Percentiles rank a stretch among this genome's conserved stretches.
Conservation (phyloP, 2,888 invertebrate genomes). For the Drosophila longiperda region DNA sequence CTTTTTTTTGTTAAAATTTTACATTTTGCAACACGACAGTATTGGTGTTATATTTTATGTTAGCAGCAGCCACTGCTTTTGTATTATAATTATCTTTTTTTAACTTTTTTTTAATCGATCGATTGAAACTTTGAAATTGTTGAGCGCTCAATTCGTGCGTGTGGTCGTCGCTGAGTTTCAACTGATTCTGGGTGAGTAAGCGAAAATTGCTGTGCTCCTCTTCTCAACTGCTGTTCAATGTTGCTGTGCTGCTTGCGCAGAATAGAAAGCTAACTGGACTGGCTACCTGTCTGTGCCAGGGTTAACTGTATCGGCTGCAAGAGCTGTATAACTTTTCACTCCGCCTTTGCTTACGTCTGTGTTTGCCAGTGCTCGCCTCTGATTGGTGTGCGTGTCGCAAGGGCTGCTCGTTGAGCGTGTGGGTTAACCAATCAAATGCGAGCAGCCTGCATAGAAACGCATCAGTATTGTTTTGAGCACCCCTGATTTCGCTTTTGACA, state of each 20-base stretch:
- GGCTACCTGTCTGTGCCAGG: neutral
- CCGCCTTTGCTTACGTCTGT: slow-evolving; percentile 17
- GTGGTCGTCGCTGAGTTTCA: slow-evolving; percentile 53
- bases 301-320: slow-evolving; percentile 6
- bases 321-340: neutral
- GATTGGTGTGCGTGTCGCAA: slow-evolving; percentile 30
- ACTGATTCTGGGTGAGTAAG: slow-evolving; percentile 58
- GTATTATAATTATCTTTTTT: neutral
- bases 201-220: slow-evolving; percentile 29
- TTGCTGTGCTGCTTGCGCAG: slow-evolving; percentile 1
- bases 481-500: slow-evolving; percentile 8
- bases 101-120: neutral
- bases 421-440: slow-evolving; percentile 23
- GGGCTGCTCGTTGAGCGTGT: slow-evolving; percentile 10
- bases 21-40: neutral
- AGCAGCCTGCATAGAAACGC: neutral
- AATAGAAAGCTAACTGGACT: slow-evolving; percentile 14
- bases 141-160: slow-evolving; percentile 47
- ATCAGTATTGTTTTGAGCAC: slow-evolving; percentile 5
- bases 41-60: neutral
- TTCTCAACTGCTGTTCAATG: neutral
- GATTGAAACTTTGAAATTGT: neutral
- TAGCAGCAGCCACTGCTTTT: neutral
- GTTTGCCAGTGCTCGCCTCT: slow-evolving; percentile 3
- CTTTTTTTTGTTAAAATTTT: neutral